Evolutionary conservation across 2,113 vertebrate species (phyloP).

Genomic region (Lepisosteus oculatus): DNA sequence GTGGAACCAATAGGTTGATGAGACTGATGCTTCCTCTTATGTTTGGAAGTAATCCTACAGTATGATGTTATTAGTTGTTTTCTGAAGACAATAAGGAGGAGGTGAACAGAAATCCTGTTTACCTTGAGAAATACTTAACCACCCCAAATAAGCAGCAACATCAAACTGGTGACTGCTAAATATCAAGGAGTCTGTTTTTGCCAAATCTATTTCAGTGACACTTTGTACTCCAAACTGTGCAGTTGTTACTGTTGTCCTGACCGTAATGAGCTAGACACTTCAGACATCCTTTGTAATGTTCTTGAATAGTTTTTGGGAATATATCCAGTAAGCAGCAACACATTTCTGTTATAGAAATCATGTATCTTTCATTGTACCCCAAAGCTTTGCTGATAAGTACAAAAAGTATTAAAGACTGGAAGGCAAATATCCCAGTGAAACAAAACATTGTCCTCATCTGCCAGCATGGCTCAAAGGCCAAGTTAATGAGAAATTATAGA

Average conservation of each 20-base stretch:
- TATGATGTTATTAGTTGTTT: too few relatives aligned
- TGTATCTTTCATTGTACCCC: too few relatives aligned
- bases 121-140: too few relatives aligned
- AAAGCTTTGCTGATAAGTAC: too few relatives aligned
- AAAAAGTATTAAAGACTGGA: background rate
- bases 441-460: background rate
- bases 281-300: slow-evolving; percentile 6
- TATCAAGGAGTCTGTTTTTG: slow-evolving; percentile 3
- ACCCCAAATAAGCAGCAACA: background rate
- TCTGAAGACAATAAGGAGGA: too few relatives aligned
- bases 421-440: background rate
- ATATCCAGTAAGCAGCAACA: slow-evolving; percentile 5
- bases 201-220: background rate
- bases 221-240: background rate
- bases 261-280: slow-evolving; percentile 10
- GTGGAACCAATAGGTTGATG: background rate
- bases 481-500: slow-evolving; percentile 9
- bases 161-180: background rate
- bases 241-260: background rate
- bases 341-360: too few relatives aligned
- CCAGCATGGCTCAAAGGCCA: background rate
- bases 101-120: too few relatives aligned
- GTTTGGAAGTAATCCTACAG: background rate
- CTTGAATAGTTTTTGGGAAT: background rate
- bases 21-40: background rate